A percentile compares a stretch with the other conserved stretches of the same genome.
These are phyloP conservation scores for Aquatica leii DNA, from an alignment of 2,888 invertebrate species.

Conservation along the genomic window DNA sequence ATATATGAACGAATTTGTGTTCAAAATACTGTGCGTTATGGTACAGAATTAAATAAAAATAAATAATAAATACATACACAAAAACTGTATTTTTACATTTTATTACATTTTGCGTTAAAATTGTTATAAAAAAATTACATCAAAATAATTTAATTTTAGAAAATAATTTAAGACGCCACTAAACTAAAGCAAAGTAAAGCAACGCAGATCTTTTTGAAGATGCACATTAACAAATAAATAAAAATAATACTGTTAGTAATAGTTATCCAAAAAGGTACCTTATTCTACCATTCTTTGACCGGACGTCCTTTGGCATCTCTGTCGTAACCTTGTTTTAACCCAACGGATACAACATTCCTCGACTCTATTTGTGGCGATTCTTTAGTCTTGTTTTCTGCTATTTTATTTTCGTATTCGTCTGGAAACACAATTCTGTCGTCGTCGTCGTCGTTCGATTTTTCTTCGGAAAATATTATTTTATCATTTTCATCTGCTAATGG, in stretches of 20 bases:
- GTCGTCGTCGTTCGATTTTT: background rate
- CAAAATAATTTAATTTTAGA: too few relatives aligned
- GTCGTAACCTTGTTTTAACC: slow-evolving; percentile 16
- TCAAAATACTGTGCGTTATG: too few relatives aligned
- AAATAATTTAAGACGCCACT: too few relatives aligned
- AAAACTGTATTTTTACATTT: too few relatives aligned
- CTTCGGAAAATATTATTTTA: slow-evolving; percentile 8
- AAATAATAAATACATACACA: too few relatives aligned
- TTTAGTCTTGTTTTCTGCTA: background rate
- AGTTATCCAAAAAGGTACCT: background rate
- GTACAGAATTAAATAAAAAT: too few relatives aligned
- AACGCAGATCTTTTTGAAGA: background rate
- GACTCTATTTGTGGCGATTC: background rate
- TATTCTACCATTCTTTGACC: slow-evolving; percentile 18
- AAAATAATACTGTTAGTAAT: slow-evolving; percentile 4
- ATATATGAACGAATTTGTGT: too few relatives aligned
- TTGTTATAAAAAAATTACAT: too few relatives aligned
- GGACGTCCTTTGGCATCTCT: slow-evolving; percentile 23
- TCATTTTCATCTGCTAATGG: slow-evolving; percentile 15
- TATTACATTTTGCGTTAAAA: too few relatives aligned
- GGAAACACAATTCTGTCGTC: slow-evolving; percentile 12
- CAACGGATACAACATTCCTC: slow-evolving; percentile 17
- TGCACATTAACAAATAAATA: background rate
- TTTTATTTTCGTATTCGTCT: background rate
- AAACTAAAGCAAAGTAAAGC: too few relatives aligned